A percentile compares a stretch with the other conserved stretches of the same genome.
phyloP scores from a whole-genome alignment of 2,113 vertebrate genomes.

The Crotalus tigris region DNA sequence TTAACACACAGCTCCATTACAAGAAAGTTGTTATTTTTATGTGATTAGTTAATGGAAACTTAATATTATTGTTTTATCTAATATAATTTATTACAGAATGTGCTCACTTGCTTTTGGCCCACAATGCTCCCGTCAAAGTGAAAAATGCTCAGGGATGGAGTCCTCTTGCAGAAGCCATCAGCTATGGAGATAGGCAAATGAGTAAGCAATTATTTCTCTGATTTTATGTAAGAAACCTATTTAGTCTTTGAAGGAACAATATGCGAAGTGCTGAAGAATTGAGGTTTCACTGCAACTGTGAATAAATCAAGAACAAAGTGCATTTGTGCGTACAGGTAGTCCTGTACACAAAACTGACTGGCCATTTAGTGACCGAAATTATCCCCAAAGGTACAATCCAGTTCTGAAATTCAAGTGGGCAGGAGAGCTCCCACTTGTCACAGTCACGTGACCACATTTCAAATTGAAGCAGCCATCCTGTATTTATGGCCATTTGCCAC shows the following conservation, averaged over 20 bases:
- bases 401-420: background rate
- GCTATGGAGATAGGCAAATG: slow-evolving; percentile 99
- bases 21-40: background rate
- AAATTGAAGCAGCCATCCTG: background rate
- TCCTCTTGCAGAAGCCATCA: slow-evolving; percentile 98
- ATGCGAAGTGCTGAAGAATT: background rate
- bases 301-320: background rate
- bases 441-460: background rate
- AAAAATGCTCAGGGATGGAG: slow-evolving; percentile 99
- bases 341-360: no score
- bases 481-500: background rate
- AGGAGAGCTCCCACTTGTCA: background rate
- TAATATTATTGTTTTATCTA: slow-evolving; percentile 10
- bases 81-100: slow-evolving; percentile 79
- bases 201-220: slow-evolving; percentile 76
- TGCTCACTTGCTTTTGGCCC: slow-evolving; percentile 96
- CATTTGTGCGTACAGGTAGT: background rate
- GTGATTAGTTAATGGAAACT: background rate
- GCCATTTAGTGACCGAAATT: background rate
- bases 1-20: background rate
- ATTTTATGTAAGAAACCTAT: background rate
- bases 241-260: background rate
- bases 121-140: slow-evolving; percentile 99
- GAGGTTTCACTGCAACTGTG: background rate
- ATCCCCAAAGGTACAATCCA: background rate